Percentiles rank a stretch among this genome's conserved stretches.
Conservation (phyloP, 2,888 invertebrate genomes). For the Meteorus cinctellus region DNA sequence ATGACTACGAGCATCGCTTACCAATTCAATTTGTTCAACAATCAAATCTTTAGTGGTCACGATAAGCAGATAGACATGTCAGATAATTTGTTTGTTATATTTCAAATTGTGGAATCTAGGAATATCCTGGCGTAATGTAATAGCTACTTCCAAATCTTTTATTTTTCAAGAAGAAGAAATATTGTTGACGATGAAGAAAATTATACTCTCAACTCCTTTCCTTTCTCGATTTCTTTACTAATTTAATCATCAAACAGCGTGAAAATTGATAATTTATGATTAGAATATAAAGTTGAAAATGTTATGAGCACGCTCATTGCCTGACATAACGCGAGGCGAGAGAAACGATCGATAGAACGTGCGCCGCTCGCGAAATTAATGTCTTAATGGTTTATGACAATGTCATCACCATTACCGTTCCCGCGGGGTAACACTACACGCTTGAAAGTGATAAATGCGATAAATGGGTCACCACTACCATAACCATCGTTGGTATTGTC, state of each 20-base stretch:
- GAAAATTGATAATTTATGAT: constrained; percentile 30
- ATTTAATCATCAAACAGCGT: constrained; percentile 12
- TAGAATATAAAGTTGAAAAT: constrained; percentile 27
- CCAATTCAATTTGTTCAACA: too few relatives aligned
- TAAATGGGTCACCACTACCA: constrained; percentile 66
- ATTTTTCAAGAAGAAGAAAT: too few relatives aligned
- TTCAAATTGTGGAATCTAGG: too few relatives aligned
- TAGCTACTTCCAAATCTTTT: too few relatives aligned
- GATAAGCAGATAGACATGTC: too few relatives aligned
- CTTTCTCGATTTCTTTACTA: background rate
- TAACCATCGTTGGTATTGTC: constrained; percentile 41
- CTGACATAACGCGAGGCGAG: background rate
- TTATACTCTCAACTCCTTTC: background rate
- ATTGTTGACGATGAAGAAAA: background rate
- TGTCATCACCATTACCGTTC: constrained; percentile 53
- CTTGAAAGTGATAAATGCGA: constrained; percentile 63
- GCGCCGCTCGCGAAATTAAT: constrained; percentile 52
- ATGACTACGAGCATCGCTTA: too few relatives aligned
- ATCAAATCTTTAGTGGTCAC: too few relatives aligned
- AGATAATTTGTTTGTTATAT: too few relatives aligned
- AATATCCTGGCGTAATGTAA: too few relatives aligned
- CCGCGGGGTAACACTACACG: constrained; percentile 47
- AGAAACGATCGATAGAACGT: constrained; percentile 25
- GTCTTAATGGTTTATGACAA: constrained; percentile 56
- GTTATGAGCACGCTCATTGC: constrained; percentile 28